Evolutionary conservation across 2,797 vertebrate genomes (phyloP), one percentile per base, ranked within the genome.

Genomic region (Hozukius guyotensis): DNA sequence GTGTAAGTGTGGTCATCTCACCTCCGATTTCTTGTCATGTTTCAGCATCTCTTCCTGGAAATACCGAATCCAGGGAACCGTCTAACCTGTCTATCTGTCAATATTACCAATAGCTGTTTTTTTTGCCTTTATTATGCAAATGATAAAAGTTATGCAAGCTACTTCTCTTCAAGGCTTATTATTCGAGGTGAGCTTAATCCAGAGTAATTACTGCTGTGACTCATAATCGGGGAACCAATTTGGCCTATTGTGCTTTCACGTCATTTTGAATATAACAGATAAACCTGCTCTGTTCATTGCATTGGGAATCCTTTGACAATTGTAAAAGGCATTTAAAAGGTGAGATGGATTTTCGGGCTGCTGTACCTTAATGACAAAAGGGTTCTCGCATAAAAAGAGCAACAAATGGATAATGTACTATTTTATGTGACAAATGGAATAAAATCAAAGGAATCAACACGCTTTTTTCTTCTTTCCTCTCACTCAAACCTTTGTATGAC

Each of bases 381-480:
- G 63, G 38, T 80, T 79, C 82, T 82, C 57, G 71, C 56, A 78
- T 89, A 62, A 81, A 86, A 87, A 75, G 66, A 63, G 68, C 59
- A 86, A 87, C 61, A 84, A 71, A 86, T 81, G 61, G 73, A 81
- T 70, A 79, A 82, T 87, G 74, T 88, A 75, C 84, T 89, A 75
- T 90, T 88, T 91, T 91, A 82, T 71, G 78, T 80, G 82, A 83
- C 52, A 83, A 81, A 81, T 84, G 60, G 78, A 94, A 92, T 91
- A 92, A 93, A 93, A 94, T 91, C 82, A 88, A 84, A 83, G 77
- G 80, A 72, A 79, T 84, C 61, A 49, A 31, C 38, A 69, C 31
- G 32, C 32, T 73, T 56, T 69, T 27, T 24, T 38, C 22, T 70
- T 71, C 22, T 70, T 71, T 75, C 16, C 76, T 36, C 71, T 82